Conservation (phyloP, 2,113 vertebrate species). For the Atlantisia rogersi region DNA sequence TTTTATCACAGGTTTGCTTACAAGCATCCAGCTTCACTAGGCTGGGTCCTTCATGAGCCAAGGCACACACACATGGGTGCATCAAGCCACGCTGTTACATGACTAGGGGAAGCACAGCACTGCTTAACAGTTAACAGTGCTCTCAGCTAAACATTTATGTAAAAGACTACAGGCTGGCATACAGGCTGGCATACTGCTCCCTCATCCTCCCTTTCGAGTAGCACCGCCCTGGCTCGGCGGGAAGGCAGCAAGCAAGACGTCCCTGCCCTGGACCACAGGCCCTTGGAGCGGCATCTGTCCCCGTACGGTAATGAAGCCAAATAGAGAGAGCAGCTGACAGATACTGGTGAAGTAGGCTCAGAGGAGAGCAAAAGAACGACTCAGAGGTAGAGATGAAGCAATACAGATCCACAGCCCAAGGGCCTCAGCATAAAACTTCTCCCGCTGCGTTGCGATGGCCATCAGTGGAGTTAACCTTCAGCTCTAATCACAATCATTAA, state of each 20-base stretch:
- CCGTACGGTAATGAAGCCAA: rapidly evolving
- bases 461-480: neutral
- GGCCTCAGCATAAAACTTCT: neutral
- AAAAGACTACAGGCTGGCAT: neutral
- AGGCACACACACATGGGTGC: rapidly evolving
- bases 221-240: neutral
- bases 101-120: neutral
- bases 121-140: neutral
- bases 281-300: rapidly evolving
- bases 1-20: neutral
- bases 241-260: neutral
- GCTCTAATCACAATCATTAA: slow-evolving; percentile 56
- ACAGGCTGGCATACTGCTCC: rapidly evolving
- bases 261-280: neutral
- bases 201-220: rapidly evolving
- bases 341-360: neutral
- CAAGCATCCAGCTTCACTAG: neutral
- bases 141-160: neutral
- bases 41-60: neutral
- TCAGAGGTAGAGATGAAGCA: neutral
- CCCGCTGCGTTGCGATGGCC: neutral
- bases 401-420: neutral
- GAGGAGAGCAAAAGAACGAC: neutral
- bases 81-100: neutral
- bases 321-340: neutral